These are phyloP conservation scores for Scaptomyza pallida DNA, from an alignment of 1,140 invertebrate species.

Conservation along the genomic window DNA sequence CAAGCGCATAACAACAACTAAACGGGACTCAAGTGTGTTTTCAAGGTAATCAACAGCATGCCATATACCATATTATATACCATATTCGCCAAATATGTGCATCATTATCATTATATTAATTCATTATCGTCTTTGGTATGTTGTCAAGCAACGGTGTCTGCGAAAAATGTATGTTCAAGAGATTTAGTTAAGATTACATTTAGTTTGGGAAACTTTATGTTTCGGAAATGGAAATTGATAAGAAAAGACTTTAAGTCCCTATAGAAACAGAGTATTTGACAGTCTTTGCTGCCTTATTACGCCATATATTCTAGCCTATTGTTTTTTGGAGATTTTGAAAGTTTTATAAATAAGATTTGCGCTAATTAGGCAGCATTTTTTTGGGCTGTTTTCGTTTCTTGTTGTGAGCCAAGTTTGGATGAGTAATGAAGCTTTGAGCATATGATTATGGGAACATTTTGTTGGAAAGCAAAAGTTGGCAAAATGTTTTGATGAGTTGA, in stretches of 20 bases:
- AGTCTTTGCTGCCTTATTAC: not conserved
- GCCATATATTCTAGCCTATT: not conserved
- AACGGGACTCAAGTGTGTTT: slow-evolving; percentile 7
- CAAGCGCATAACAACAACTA: not conserved
- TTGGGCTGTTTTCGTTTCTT: not conserved
- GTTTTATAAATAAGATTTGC: slow-evolving; percentile 17
- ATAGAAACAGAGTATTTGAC: not conserved
- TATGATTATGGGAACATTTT: slow-evolving; percentile 16
- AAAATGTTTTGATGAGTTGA: not conserved
- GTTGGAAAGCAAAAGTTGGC: slow-evolving; percentile 34
- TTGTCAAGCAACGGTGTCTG: not conserved
- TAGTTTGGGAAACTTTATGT: too few relatives aligned
- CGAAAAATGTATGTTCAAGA: not conserved
- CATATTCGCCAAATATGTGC: not conserved
- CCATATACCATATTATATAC: not conserved
- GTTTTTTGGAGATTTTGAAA: not conserved
- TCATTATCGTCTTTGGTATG: slow-evolving; percentile 1
- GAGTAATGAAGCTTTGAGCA: slow-evolving; percentile 17
- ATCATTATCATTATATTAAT: slow-evolving; percentile 12
- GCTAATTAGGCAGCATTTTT: slow-evolving; percentile 16
- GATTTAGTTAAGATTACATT: not conserved
- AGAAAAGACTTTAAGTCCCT: too few relatives aligned
- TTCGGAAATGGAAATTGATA: too few relatives aligned
- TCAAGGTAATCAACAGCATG: slow-evolving; percentile 36
- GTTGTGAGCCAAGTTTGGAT: not conserved